Base-by-base conservation (phyloP, 1,140 invertebrate genomes). In the Homarus americanus region DNA sequence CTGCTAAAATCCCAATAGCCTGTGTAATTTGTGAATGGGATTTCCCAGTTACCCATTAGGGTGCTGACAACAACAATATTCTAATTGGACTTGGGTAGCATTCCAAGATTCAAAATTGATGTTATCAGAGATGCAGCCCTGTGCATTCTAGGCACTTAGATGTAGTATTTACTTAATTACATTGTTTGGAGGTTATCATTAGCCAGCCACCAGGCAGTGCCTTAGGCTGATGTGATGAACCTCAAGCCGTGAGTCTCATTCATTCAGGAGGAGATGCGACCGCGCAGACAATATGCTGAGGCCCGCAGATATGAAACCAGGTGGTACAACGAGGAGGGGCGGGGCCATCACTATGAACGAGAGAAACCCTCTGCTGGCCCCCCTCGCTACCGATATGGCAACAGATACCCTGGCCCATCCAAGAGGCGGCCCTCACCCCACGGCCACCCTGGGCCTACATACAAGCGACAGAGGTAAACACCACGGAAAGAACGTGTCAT, bases 391-490 rank as follows among this genome's bases (percentile, higher is more conserved):
- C 72, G 73, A 32, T 75, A 86, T 86, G 83, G 83, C 83, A 75
- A 86, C 83, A 86, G 72, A 86, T 75, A 72, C 63, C 34, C 82
- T 72, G 63, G 66, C 82, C 38, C 58, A 24, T 1, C 38, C 72
- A 86, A 86, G 83, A 75, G 83, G 83, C 49, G 83, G 83, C 69
- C 73, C 41, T 86, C 83, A 28, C 72, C 72, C 83, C 83, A 86
- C 24, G 73, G 40, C 40, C 83, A 86, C 72, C 83, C 15, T 40
- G 83, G 83, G 38, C 44, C 83, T 20, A 58, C 79, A 44, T 82
- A 76, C 69, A 86, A 86, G 53, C 83, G 83, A 44, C 83, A 86
- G 83, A 86, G 83, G 83, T 86, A 86, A 86, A 75, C 82, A 72
- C 69, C 63, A 69, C 82, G n/a, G 69, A 73, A 44, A 76, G 38